phyloP scores from a whole-genome alignment of 2,888 invertebrate species.

The Octodonta nipae region DNA sequence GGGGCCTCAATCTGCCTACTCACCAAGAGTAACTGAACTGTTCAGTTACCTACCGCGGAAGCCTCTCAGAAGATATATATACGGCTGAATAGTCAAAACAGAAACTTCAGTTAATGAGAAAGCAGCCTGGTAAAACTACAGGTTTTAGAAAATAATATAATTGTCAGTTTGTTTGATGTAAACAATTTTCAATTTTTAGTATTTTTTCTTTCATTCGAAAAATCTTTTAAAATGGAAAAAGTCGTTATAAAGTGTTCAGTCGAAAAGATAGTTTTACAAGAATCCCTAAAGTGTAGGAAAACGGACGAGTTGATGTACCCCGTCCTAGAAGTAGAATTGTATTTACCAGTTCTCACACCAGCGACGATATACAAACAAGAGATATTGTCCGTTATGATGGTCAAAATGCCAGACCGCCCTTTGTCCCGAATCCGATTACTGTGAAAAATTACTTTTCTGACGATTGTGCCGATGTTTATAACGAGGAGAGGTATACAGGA shows the following conservation, averaged over 20 bases:
- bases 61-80: too few relatives aligned
- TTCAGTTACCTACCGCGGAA: too few relatives aligned
- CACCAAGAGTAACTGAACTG: too few relatives aligned
- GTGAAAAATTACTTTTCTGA: conserved; percentile 46
- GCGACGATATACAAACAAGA: conserved; percentile 40
- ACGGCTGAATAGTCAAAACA: too few relatives aligned
- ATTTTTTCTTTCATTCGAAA: conserved; percentile 20
- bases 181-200: too few relatives aligned
- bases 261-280: conserved; percentile 33
- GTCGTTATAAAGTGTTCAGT: conserved; percentile 30
- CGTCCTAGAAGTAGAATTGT: conserved; percentile 49
- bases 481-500: conserved; percentile 38
- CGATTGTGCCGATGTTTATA: conserved; percentile 29
- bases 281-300: conserved; percentile 25
- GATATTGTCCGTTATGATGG: conserved; percentile 43
- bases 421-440: conserved; percentile 40
- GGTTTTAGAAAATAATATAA: too few relatives aligned
- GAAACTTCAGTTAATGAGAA: too few relatives aligned
- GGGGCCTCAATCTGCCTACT: too few relatives aligned
- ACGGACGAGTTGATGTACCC: conserved; percentile 33
- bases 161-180: too few relatives aligned
- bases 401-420: conserved; percentile 40
- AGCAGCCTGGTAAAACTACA: too few relatives aligned
- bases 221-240: conserved; percentile 25
- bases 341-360: conserved; percentile 52